Evolutionary conservation across 2,888 invertebrate genomes (phyloP).

Genomic region (Vesta saturnalis): DNA sequence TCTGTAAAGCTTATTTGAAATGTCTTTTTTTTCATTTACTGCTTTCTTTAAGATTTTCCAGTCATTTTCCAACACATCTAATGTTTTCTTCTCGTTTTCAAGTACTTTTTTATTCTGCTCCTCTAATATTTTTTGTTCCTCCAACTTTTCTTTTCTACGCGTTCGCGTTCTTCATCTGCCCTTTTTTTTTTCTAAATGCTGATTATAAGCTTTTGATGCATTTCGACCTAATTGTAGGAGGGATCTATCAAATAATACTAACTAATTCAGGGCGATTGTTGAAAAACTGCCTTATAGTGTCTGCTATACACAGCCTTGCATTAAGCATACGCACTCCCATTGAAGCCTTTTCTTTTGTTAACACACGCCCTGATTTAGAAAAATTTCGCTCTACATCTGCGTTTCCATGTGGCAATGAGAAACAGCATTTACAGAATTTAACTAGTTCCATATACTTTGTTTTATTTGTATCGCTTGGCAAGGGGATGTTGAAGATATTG

Average conservation of each 20-base stretch:
- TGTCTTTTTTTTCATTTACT: slow-evolving; percentile 5
- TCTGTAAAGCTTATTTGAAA: slow-evolving; percentile 5
- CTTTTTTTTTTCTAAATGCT: slow-evolving; percentile 4
- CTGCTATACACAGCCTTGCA: slow-evolving; percentile 1
- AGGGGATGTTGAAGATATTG: slow-evolving; percentile 5
- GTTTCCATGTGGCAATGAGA: slow-evolving; percentile 9
- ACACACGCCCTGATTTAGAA: slow-evolving; percentile 9
- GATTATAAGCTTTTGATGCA: slow-evolving; percentile 1
- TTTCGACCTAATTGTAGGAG: slow-evolving; percentile 3
- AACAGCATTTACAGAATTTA: slow-evolving; percentile 10
- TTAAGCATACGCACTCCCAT: slow-evolving; percentile 5
- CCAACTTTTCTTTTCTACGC: neutral
- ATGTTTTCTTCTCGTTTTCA: slow-evolving; percentile 5
- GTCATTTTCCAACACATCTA: slow-evolving; percentile 5
- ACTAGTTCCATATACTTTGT: slow-evolving; percentile 1
- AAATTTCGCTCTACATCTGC: slow-evolving; percentile 12
- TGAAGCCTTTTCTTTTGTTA: slow-evolving; percentile 11
- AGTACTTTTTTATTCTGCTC: slow-evolving; percentile 3
- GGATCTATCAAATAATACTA: slow-evolving; percentile 5
- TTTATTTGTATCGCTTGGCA: slow-evolving; percentile 1
- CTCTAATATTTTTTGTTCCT: slow-evolving; percentile 5
- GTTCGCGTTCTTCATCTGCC: slow-evolving; percentile 3
- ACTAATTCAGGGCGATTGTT: slow-evolving; percentile 5
- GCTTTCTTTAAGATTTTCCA: slow-evolving; percentile 3
- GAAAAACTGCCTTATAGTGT: slow-evolving; percentile 5